These are phyloP conservation scores for Periophthalmus magnuspinnatus DNA, from an alignment of 2,797 vertebrate species.

Conservation along the genomic window DNA sequence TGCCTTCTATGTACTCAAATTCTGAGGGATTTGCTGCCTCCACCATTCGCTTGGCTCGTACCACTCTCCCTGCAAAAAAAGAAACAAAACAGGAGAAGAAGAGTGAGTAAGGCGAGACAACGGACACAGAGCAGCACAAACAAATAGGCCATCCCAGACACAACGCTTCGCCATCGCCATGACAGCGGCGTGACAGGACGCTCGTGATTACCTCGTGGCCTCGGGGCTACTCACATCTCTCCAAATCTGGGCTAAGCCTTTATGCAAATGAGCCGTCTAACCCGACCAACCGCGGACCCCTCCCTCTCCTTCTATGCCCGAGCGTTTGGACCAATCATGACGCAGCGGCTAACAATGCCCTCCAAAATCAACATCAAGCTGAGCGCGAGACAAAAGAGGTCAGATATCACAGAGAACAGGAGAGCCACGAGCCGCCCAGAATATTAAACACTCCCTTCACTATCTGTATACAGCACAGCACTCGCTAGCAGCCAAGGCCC, in stretches of 20 bases:
- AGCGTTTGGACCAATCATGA: constrained; percentile 69
- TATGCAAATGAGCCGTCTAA: constrained; percentile 76
- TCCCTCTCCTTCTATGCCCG: constrained; percentile 29
- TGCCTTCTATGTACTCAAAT: constrained; percentile 81
- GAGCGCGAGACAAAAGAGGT: constrained; percentile 79
- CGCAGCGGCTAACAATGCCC: constrained; percentile 76
- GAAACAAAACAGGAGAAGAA: constrained; percentile 26
- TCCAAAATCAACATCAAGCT: constrained; percentile 80
- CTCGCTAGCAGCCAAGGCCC: constrained; percentile 72
- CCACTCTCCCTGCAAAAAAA: constrained; percentile 76
- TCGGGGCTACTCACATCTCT: constrained; percentile 78
- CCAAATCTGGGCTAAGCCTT: constrained; percentile 81
- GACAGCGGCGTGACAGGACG: constrained; percentile 76
- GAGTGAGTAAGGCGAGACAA: constrained; percentile 45
- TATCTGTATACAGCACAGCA: constrained; percentile 71
- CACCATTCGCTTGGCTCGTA: constrained; percentile 85
- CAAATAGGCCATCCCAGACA: constrained; percentile 56
- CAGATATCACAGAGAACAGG: constrained; percentile 79
- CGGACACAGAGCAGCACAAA: constrained; percentile 52
- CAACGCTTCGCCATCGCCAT: constrained; percentile 61
- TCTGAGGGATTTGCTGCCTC: constrained; percentile 79
- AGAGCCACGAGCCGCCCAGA: constrained; percentile 68
- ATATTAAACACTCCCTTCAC: constrained; percentile 73
- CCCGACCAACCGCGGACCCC: constrained; percentile 73
- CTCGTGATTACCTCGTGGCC: constrained; percentile 79